phyloP scores from a whole-genome alignment of 2,113 vertebrate species.

The Probosciger aterrimus region DNA sequence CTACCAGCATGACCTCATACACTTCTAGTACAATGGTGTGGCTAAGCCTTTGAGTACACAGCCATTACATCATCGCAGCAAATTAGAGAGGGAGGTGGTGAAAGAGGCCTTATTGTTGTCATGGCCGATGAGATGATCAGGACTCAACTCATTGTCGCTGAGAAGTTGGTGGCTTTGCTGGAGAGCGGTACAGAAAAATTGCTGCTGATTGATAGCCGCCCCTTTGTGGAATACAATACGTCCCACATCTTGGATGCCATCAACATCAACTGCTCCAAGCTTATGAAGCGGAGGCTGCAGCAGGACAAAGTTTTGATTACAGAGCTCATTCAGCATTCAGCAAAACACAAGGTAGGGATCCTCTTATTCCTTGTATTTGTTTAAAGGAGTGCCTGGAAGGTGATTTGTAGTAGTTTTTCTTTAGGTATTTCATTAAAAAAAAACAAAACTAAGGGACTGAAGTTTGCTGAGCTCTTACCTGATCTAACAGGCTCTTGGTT shows the following conservation, averaged over 20 bases:
- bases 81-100: slow-evolving; percentile 66
- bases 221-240: slow-evolving; percentile 94
- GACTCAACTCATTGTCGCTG: slow-evolving; percentile 76
- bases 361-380: not conserved
- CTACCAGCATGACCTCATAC: slow-evolving; percentile 84
- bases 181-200: slow-evolving; percentile 86
- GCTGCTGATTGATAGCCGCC: slow-evolving; percentile 92
- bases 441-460: not conserved
- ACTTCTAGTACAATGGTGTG: slow-evolving; percentile 76
- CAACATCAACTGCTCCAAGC: slow-evolving; percentile 96
- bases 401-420: not conserved
- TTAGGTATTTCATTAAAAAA: not conserved
- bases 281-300: slow-evolving; percentile 95
- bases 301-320: slow-evolving; percentile 94
- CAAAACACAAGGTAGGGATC: slow-evolving; percentile 86
- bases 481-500: not conserved
- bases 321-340: slow-evolving; percentile 93
- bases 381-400: not conserved
- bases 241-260: slow-evolving; percentile 93
- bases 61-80: slow-evolving; percentile 76
- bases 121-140: slow-evolving; percentile 79
- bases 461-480: not conserved
- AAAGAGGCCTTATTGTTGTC: slow-evolving; percentile 59
- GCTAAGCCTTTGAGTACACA: slow-evolving; percentile 83
- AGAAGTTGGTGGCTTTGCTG: slow-evolving; percentile 89